These are phyloP conservation scores for Serrognathus titanus DNA, from an alignment of 2,888 invertebrate genomes.

Conservation along the genomic window DNA sequence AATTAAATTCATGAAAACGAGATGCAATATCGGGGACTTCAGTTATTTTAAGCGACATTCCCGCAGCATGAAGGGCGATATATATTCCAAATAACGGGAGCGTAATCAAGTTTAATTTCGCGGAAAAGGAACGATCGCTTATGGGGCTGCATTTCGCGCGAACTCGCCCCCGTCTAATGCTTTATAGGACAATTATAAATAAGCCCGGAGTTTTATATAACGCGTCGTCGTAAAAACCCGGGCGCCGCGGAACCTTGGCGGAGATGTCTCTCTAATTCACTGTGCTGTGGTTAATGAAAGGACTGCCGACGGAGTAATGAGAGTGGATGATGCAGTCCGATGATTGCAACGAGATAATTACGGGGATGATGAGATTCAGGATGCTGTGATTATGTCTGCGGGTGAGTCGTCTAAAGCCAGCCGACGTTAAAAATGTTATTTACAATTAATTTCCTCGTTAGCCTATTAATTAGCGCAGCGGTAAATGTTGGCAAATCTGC, in stretches of 20 bases:
- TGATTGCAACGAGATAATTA: constrained; percentile 33
- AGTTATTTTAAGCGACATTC: too few species aligned
- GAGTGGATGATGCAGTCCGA: constrained; percentile 25
- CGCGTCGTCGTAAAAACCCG: neutral
- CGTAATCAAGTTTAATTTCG: neutral
- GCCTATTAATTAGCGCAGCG: neutral
- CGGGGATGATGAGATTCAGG: constrained; percentile 31
- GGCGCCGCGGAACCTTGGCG: neutral
- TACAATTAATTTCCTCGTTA: neutral
- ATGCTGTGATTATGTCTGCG: constrained; percentile 30
- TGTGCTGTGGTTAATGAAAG: constrained; percentile 12
- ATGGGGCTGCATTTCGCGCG: neutral
- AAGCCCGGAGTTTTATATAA: neutral
- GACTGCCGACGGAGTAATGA: constrained; percentile 7
- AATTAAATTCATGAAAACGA: too few species aligned
- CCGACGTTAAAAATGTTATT: neutral
- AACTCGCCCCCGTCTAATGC: neutral
- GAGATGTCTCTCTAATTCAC: neutral
- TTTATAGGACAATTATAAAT: neutral
- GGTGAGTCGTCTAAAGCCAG: constrained; percentile 10
- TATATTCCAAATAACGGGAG: too few species aligned
- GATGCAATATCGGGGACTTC: too few species aligned
- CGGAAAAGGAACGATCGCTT: neutral
- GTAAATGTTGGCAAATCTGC: constrained; percentile 4
- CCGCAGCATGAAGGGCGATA: too few species aligned